Percentiles rank a stretch among this genome's conserved stretches.
These are phyloP conservation scores for Drosophila lini DNA, from an alignment of 1,140 invertebrate species.

Conservation along the genomic window DNA sequence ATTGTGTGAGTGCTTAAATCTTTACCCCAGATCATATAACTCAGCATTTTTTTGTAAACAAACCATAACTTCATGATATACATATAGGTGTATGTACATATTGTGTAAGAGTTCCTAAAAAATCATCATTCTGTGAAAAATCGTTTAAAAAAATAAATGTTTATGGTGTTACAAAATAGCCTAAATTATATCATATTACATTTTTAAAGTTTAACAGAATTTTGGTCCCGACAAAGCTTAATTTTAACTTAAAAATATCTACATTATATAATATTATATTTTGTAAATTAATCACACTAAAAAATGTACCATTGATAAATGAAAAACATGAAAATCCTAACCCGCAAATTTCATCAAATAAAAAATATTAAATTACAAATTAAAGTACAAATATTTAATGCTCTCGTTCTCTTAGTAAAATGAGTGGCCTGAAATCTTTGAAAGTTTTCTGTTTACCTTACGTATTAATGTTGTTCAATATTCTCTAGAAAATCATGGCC, in stretches of 20 bases:
- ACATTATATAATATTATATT: too few relatives aligned
- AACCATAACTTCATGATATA: not conserved
- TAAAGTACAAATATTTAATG: not conserved
- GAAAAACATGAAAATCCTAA: not conserved
- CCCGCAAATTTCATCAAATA: not conserved
- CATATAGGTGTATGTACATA: not conserved
- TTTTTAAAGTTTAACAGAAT: too few relatives aligned
- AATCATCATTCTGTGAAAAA: not conserved
- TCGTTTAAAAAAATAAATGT: not conserved
- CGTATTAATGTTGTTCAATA: not conserved
- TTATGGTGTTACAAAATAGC: not conserved
- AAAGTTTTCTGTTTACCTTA: not conserved
- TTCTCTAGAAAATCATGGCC: conserved; percentile 29
- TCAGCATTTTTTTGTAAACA: conserved; percentile 1
- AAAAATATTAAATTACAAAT: not conserved
- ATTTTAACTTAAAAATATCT: too few relatives aligned
- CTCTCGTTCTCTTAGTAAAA: not conserved
- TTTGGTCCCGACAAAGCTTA: too few relatives aligned
- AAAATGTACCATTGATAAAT: too few relatives aligned
- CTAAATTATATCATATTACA: too few relatives aligned
- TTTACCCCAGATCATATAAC: not conserved
- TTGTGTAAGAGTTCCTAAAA: not conserved
- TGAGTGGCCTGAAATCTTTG: not conserved
- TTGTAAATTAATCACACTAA: too few relatives aligned
- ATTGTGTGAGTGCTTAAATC: not conserved